Percentiles rank a stretch among this genome's conserved stretches.
Evolutionary conservation across 2,888 invertebrate species (phyloP).

Genomic region (Caenorhabditis macrosperma): DNA sequence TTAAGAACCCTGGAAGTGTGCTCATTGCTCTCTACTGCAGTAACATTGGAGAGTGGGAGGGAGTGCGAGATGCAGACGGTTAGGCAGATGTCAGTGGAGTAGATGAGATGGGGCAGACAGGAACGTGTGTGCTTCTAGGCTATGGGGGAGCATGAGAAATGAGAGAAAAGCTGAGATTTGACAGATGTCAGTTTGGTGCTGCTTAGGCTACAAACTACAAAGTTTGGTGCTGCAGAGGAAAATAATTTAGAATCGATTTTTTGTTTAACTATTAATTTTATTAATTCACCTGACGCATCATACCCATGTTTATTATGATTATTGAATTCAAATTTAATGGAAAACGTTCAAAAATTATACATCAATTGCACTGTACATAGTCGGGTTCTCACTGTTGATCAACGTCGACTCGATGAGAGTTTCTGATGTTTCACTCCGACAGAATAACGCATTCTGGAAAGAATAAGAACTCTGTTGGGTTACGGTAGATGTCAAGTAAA

Average conservation of each 20-base stretch:
- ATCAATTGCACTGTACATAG: conserved; percentile 55
- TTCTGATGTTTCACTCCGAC: conserved; percentile 55
- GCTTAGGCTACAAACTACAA: not conserved
- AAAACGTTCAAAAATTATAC: conserved; percentile 16
- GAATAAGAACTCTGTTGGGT: not conserved
- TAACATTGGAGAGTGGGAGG: not conserved
- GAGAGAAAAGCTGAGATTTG: not conserved
- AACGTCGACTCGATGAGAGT: conserved; percentile 53
- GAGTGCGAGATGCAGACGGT: conserved; percentile 4
- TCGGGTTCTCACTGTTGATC: conserved; percentile 47
- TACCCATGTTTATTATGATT: conserved; percentile 25
- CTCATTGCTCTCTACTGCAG: conserved; percentile 12
- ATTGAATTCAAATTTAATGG: not conserved
- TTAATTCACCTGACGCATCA: no score
- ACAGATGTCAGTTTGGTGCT: not conserved
- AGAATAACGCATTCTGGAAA: conserved; percentile 31
- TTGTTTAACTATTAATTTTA: no score
- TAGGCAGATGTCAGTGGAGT: not conserved
- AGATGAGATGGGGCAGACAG: no score
- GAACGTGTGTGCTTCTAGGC: conserved; percentile 9
- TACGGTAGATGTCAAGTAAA: no score
- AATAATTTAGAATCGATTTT: no score
- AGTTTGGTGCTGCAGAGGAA: not conserved
- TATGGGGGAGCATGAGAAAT: not conserved
- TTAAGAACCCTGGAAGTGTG: conserved; percentile 1